Conservation (phyloP, 2,888 invertebrate genomes). For the Drosophila basisetae region DNA sequence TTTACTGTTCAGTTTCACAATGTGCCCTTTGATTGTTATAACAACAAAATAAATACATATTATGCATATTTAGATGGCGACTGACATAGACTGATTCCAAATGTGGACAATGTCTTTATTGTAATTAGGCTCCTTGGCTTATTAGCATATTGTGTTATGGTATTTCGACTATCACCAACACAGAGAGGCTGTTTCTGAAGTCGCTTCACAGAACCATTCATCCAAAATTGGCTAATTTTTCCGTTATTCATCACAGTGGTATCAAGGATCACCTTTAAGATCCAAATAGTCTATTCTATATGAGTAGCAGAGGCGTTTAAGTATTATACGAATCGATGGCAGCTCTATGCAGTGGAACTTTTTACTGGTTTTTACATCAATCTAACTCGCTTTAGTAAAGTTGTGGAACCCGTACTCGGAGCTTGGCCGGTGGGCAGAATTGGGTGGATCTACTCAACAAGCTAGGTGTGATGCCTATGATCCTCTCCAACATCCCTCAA, state of each 20-base stretch:
- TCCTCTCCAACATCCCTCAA: neutral
- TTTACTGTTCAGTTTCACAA: neutral
- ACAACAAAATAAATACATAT: neutral
- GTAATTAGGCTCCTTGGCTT: neutral
- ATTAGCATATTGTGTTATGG: neutral
- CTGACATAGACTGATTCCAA: neutral
- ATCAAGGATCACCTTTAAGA: neutral
- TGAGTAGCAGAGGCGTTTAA: neutral
- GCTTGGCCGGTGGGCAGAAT: neutral
- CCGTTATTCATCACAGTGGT: neutral
- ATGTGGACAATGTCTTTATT: neutral
- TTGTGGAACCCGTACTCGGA: too few relatives aligned
- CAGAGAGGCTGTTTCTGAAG: fast-evolving
- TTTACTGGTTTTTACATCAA: neutral
- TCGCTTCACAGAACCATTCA: neutral
- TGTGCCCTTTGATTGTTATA: neutral
- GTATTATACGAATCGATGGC: neutral
- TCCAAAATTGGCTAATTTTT: neutral
- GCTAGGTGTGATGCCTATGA: neutral
- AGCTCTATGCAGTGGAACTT: too few relatives aligned
- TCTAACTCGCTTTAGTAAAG: neutral
- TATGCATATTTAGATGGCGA: fast-evolving
- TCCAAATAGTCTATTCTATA: neutral
- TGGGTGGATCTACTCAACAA: neutral
- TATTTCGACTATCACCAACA: neutral